Percentiles rank a stretch among this genome's conserved stretches.
Evolutionary conservation across 2,113 vertebrate genomes (phyloP).

Genomic region (Catharus minimus): DNA sequence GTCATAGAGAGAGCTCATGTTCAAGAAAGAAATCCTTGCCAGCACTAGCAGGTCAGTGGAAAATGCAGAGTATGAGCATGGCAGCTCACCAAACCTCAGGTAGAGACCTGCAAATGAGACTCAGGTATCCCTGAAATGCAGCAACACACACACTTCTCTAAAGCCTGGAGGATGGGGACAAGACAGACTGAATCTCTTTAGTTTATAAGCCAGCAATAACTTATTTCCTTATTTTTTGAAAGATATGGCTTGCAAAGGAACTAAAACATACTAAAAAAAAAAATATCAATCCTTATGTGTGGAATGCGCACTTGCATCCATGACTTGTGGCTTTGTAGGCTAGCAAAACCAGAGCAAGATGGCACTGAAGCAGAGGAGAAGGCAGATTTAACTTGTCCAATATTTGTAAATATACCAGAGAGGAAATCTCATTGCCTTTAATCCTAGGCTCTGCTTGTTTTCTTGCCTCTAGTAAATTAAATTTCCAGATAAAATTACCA

Average conservation of each 20-base stretch:
- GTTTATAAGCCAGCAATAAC: background rate
- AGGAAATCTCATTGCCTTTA: conserved; percentile 2
- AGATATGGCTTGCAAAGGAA: background rate
- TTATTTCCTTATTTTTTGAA: background rate
- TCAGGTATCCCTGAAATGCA: background rate
- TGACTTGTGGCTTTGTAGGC: background rate
- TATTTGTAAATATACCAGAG: conserved; percentile 6
- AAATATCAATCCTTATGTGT: background rate
- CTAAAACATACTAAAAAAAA: background rate
- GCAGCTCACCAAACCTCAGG: background rate
- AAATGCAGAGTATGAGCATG: background rate
- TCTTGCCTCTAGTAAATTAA: conserved; percentile 20
- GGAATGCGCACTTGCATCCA: background rate
- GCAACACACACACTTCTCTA: rapidly evolving
- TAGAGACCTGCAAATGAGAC: background rate
- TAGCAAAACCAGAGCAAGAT: background rate
- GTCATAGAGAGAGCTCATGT: rapidly evolving
- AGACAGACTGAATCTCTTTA: background rate
- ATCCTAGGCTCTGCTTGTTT: background rate
- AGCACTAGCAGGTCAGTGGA: background rate
- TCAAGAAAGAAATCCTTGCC: background rate
- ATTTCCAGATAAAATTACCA: conserved; percentile 38
- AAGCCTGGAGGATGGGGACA: background rate
- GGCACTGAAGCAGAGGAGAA: background rate
- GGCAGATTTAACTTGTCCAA: background rate